phyloP scores from a whole-genome alignment of 2,797 vertebrate genomes.

The Margarornis squamiger region DNA sequence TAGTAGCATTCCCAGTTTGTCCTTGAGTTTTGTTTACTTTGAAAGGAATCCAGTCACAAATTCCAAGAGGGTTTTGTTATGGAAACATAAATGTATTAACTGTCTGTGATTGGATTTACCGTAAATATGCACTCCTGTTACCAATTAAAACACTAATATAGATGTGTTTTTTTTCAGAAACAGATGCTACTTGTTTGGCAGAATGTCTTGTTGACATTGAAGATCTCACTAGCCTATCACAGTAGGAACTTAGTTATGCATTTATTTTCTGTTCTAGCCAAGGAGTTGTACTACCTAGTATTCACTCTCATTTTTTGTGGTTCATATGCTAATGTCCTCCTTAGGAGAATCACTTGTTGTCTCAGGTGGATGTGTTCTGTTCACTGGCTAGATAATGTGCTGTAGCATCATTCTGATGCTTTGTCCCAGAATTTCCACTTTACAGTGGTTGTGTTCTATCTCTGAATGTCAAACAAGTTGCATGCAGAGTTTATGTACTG shows the following conservation, averaged over 20 bases:
- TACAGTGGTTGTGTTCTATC: not conserved
- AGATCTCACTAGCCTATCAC: not conserved
- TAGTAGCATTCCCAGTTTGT: not conserved
- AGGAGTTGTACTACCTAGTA: not conserved
- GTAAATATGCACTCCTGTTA: not conserved
- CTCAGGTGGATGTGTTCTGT: not conserved
- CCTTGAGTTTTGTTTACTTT: not conserved
- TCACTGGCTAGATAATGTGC: not conserved
- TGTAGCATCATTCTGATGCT: not conserved
- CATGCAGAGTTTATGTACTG: constrained; percentile 5
- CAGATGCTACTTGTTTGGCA: not conserved
- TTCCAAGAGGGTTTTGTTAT: not conserved
- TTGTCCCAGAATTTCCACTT: not conserved
- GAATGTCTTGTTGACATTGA: not conserved
- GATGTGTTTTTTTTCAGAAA: not conserved
- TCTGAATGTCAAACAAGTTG: constrained; percentile 41
- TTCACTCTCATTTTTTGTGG: not conserved
- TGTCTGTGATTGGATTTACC: not conserved
- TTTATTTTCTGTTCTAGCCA: not conserved
- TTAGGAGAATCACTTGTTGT: not conserved
- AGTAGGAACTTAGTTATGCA: not conserved
- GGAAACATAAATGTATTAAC: not conserved
- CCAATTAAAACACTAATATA: not conserved
- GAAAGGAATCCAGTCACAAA: not conserved
- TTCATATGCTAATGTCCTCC: not conserved